These are phyloP conservation scores for Eulemur macaco DNA, from an alignment of 2,113 vertebrate genomes.

Conservation along the genomic window DNA sequence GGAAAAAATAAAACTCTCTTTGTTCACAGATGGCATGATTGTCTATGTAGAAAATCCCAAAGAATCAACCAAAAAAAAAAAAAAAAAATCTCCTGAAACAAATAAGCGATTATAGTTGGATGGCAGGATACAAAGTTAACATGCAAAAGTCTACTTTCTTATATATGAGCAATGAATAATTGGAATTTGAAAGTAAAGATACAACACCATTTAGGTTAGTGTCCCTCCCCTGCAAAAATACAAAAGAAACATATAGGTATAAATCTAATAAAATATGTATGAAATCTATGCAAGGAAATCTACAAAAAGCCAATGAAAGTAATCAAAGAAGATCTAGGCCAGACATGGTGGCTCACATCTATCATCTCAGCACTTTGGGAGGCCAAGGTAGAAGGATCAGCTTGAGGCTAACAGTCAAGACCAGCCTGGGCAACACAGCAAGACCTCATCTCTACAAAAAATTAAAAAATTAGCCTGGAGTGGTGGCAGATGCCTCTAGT, in stretches of 20 bases:
- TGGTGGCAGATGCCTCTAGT: background rate
- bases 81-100: background rate
- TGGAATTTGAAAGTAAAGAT: background rate
- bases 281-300: background rate
- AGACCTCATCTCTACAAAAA: background rate
- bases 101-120: background rate
- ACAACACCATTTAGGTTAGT: background rate
- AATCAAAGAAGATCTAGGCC: background rate
- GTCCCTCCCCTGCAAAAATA: background rate
- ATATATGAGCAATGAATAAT: background rate
- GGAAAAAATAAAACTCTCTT: background rate
- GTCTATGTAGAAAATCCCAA: background rate
- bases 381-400: background rate
- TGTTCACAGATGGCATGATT: background rate
- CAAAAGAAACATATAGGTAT: background rate
- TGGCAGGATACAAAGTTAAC: background rate
- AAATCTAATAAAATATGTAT: background rate
- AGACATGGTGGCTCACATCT: background rate
- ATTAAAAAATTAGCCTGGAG: background rate
- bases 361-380: background rate
- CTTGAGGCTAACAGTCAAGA: background rate
- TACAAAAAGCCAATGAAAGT: background rate
- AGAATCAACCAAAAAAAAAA: background rate
- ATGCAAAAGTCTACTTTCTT: background rate
- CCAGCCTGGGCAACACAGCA: background rate